Percentiles rank a stretch among this genome's conserved stretches.
phyloP scores from a whole-genome alignment of 1,140 invertebrate genomes.

The Neoseiulus cucumeris region DNA sequence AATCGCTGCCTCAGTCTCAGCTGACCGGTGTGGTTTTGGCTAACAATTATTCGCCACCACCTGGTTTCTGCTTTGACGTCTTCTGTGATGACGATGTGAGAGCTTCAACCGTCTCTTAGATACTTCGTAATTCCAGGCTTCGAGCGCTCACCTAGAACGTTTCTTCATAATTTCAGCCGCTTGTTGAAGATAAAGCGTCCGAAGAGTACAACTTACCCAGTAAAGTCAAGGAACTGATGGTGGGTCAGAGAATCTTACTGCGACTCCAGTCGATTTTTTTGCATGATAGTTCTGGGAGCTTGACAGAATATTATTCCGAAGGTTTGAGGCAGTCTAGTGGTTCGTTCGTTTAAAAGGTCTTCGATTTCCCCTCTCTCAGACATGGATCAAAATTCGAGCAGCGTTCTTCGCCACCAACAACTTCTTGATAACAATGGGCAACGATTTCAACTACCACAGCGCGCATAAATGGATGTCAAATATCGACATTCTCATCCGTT shows the following conservation, averaged over 20 bases:
- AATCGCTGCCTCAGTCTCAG: slow-evolving; percentile 16
- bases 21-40: slow-evolving; percentile 31
- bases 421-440: slow-evolving; percentile 37
- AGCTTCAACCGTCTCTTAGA: too few species aligned
- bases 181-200: not conserved
- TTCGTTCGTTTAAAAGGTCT: too few species aligned
- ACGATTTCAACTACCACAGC: slow-evolving; percentile 38
- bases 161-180: too few species aligned
- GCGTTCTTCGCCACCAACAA: slow-evolving; percentile 26
- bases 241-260: not conserved
- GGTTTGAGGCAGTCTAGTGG: too few species aligned
- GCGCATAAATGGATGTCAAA: slow-evolving; percentile 40
- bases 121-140: too few species aligned
- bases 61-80: slow-evolving; percentile 39
- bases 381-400: slow-evolving; percentile 30
- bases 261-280: too few species aligned
- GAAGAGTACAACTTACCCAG: not conserved
- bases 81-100: slow-evolving; percentile 32
- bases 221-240: not conserved
- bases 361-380: too few species aligned
- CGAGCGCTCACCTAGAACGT: too few species aligned
- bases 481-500: slow-evolving; percentile 50
- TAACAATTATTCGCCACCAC: slow-evolving; percentile 35
- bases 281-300: too few species aligned
- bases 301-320: too few species aligned